A percentile compares a stretch with the other conserved stretches of the same genome.
phyloP scores from a whole-genome alignment of 2,888 invertebrate genomes.

The Caenorhabditis sp. region DNA sequence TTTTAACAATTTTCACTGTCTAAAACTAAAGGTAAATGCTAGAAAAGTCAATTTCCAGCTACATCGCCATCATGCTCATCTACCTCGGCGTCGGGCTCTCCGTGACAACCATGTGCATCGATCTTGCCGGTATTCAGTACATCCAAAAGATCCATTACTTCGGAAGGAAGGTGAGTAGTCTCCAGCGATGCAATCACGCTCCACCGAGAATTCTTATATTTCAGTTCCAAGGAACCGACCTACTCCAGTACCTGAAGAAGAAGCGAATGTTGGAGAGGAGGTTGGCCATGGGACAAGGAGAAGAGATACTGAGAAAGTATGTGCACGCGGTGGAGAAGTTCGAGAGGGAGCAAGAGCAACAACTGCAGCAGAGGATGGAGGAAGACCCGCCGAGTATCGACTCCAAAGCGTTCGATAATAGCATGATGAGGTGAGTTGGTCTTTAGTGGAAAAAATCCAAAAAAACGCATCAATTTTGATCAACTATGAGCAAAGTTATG shows the following conservation, averaged over 20 bases:
- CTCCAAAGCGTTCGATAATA: constrained; percentile 52
- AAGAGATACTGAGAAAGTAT: constrained; percentile 79
- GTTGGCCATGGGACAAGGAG: constrained; percentile 82
- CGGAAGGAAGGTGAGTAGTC: no score
- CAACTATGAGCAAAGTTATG: no score
- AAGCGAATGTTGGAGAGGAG: constrained; percentile 81
- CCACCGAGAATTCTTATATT: no score
- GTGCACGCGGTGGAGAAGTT: constrained; percentile 74
- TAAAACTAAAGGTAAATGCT: no score
- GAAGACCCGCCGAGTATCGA: constrained; percentile 52
- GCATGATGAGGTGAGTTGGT: constrained; percentile 58
- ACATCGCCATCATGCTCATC: constrained; percentile 82
- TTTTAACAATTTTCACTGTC: no score
- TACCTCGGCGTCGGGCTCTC: constrained; percentile 83
- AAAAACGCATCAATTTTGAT: no score
- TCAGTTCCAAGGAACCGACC: constrained; percentile 83
- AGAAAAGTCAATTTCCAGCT: no score
- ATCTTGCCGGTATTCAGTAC: constrained; percentile 83
- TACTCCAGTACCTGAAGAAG: constrained; percentile 81
- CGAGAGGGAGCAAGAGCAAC: constrained; percentile 46
- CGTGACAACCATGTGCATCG: constrained; percentile 84
- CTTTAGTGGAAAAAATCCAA: background rate
- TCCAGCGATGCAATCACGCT: no score
- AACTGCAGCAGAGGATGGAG: constrained; percentile 39
- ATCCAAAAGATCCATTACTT: constrained; percentile 83